Base-by-base conservation (phyloP, 2,113 vertebrate genomes). In the Ictalurus punctatus region DNA sequence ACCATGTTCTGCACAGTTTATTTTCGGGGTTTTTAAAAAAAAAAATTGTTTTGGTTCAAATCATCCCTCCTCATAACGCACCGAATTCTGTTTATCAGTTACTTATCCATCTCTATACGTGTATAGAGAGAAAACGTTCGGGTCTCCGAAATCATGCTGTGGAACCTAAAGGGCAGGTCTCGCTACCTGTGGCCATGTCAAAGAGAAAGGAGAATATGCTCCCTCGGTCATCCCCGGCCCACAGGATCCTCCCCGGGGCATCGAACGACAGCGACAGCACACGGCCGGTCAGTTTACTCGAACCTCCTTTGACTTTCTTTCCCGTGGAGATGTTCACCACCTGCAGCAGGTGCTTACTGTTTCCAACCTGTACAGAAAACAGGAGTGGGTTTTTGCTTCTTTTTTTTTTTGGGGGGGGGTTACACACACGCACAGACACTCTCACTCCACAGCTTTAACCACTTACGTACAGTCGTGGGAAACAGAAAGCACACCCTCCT, bases 241-340 rank as follows among this genome's bases (percentile, higher is more conserved):
- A 99, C 4, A 99, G 96, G 90, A 99, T 96, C 67, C 94, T 96
- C 79, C 98, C 98, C 0, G 98, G 96, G 3, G 97, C 96, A 74
- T 98, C 98, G 40, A 99, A 99, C 83, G 98, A 98, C 6, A 99
- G 94, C 0, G 98, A 97, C 3, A 98, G 94, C 84, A 98, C 98
- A 0, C 97, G 94, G 27, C 98, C 97, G 0, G 97, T 98, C 83
- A 99, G 95, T 92, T 98, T 98, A 91, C 97, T 98, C 58, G 96
- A 96, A 44, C 97, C 97, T 0, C 98, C 97, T 83, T 98, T 97
- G 59, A 97, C 97, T 80, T 98, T 97, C 93, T 98, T 98, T 81
- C 97, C 97, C 0, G 97, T 99, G 89, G 98, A 98, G 94, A 99
- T 98, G 94, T 99, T 98, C 89, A 98, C 95, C 89, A 98, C 98